Conservation (phyloP, 2,888 invertebrate genomes). For the Mellilla xanthometata region DNA sequence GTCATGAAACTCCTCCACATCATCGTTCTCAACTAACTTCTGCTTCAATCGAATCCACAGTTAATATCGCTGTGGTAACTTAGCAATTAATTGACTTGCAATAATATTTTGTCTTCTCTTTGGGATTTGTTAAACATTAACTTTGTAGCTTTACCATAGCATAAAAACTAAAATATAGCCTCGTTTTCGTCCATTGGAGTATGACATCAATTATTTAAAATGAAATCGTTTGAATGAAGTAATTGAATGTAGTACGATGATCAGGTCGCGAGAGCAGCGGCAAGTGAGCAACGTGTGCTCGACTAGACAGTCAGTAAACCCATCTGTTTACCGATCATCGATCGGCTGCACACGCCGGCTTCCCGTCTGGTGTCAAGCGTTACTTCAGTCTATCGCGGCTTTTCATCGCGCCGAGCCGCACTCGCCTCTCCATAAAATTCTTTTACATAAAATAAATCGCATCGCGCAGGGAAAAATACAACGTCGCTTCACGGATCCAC, state of each 20-base stretch:
- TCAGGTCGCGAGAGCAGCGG: not conserved
- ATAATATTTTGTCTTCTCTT: conserved; percentile 1
- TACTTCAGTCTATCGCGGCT: conserved; percentile 60
- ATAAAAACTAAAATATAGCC: too few relatives aligned
- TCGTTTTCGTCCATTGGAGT: too few relatives aligned
- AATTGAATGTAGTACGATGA: not conserved
- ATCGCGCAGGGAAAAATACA: conserved; percentile 47
- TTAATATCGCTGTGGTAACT: conserved; percentile 21
- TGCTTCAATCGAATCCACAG: conserved; percentile 28
- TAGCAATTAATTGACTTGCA: conserved; percentile 15
- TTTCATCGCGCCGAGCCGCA: conserved; percentile 51
- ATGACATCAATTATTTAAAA: too few relatives aligned
- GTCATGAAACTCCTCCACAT: conserved; percentile 49
- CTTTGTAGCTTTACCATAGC: too few relatives aligned
- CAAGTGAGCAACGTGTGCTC: conserved; percentile 11
- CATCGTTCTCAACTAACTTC: conserved; percentile 32
- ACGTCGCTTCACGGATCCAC: conserved; percentile 44
- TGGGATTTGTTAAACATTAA: too few relatives aligned
- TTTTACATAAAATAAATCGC: conserved; percentile 49
- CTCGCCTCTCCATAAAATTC: conserved; percentile 35
- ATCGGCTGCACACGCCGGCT: conserved; percentile 63
- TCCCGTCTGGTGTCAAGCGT: conserved; percentile 59
- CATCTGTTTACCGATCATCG: conserved; percentile 43
- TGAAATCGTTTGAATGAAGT: too few relatives aligned
- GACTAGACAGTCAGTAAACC: conserved; percentile 36